A percentile compares a stretch with the other conserved stretches of the same genome.
Conservation (phyloP, 92 coral and sea anemone species). For the Zoanthus gigantus region DNA sequence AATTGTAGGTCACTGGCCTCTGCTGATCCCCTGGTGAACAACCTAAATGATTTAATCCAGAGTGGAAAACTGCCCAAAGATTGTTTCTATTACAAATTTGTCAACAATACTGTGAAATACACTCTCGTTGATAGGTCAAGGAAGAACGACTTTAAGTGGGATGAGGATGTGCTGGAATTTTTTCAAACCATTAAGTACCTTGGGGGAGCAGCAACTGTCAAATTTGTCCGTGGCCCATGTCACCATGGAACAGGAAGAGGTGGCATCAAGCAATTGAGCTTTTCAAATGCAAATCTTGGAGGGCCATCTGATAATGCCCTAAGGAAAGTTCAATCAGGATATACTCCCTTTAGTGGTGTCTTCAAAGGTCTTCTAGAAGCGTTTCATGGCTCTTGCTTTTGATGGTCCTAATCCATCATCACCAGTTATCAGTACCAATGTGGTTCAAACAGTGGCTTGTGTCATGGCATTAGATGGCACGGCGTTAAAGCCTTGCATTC, state of each 20-base stretch:
- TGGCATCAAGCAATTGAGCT: constrained; percentile 55
- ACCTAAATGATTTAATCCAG: constrained; percentile 36
- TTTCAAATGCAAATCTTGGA: constrained; percentile 54
- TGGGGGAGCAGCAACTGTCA: constrained; percentile 54
- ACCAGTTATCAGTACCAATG: constrained; percentile 38
- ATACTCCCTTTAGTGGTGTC: constrained; percentile 61
- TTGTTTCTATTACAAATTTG: constrained; percentile 56
- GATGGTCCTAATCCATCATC: constrained; percentile 49
- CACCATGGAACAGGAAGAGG: constrained; percentile 58
- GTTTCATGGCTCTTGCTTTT: constrained; percentile 43
- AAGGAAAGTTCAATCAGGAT: constrained; percentile 55
- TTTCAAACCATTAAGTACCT: constrained; percentile 56
- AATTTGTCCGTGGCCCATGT: constrained; percentile 63
- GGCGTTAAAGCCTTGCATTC: constrained; percentile 62
- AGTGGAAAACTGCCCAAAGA: constrained; percentile 52
- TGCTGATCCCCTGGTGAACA: constrained; percentile 48
- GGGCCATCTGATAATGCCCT: constrained; percentile 54
- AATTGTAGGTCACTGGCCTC: constrained; percentile 34
- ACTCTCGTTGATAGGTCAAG: constrained; percentile 32
- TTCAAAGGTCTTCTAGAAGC: constrained; percentile 55
- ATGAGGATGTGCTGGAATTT: constrained; percentile 50
- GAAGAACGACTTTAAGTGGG: constrained; percentile 52
- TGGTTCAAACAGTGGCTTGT: constrained; percentile 35
- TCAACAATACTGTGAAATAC: constrained; percentile 44
- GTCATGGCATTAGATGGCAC: constrained; percentile 64